Evolutionary conservation across 2,113 vertebrate genomes (phyloP).

Genomic region (Microtus ochrogaster): DNA sequence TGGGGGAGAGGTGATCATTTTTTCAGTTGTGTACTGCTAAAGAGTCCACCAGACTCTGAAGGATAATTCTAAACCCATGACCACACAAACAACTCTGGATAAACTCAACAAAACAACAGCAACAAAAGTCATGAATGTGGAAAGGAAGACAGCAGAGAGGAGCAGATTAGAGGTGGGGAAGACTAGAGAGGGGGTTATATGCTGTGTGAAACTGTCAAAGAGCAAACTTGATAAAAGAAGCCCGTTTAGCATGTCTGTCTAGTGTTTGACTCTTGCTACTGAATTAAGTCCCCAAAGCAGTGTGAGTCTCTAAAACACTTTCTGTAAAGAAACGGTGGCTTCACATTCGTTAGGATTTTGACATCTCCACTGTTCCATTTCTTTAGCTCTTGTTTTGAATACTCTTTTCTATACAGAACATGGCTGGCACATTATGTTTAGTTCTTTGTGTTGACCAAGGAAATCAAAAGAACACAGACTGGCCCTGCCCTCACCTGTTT

Average conservation of each 20-base stretch:
- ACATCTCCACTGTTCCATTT: background rate
- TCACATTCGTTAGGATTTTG: background rate
- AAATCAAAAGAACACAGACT: background rate
- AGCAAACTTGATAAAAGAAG: background rate
- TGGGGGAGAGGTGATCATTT: background rate
- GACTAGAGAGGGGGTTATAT: background rate
- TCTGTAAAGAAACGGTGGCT: background rate
- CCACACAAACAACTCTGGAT: no score
- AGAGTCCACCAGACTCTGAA: background rate
- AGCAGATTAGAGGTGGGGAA: no score
- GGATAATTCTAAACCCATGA: background rate
- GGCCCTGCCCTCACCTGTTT: background rate
- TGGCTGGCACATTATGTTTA: background rate
- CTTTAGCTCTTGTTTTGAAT: background rate
- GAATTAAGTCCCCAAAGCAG: constrained; percentile 5
- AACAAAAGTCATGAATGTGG: background rate
- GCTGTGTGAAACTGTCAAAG: background rate
- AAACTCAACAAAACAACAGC: background rate
- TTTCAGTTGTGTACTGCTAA: background rate
- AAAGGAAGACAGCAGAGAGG: background rate
- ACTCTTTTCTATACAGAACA: background rate
- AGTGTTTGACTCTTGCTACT: constrained; percentile 34
- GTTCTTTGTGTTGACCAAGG: background rate
- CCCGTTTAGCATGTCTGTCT: background rate
- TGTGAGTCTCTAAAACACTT: background rate